Evolutionary conservation across 2,113 vertebrate species (phyloP), one percentile per base, ranked within the genome.

Genomic region (Odocoileus hemionus): DNA sequence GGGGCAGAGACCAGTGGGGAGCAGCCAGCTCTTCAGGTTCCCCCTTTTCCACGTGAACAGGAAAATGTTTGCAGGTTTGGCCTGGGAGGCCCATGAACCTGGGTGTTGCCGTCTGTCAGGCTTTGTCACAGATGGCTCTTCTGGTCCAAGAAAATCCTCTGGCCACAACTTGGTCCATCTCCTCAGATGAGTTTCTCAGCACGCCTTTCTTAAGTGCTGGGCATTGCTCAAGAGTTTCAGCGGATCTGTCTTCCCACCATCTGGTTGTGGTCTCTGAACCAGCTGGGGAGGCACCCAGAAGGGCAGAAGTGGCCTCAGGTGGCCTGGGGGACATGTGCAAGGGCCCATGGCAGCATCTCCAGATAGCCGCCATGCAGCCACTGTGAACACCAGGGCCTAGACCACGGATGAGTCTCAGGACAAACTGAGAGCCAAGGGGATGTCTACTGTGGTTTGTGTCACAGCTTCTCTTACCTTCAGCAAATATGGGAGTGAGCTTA

Each of bases 231-330:
- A 15, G 74, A 36, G 45, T 82, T 50, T 78, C 55, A 52, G 60
- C 15, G 50, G 47, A 86, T 86, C 67, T 82, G 19, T 92, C 83
- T 97, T 86, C 80, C 52, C 11, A 12, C 43, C 6, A 1, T 88
- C 57, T 89, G 74, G 52, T 64, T 93, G 50, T 87, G 86, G 43
- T 92, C 96, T 91, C 92, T 94, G 91, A 96, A 80, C 70, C 85
- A 13, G 3, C 45, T 90, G 86, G 36, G 87, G 79, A 87, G 33
- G 60, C 58, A 36, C 13, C 67, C 70, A 76, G 70, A 76, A 84
- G 33, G 64, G 79, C 15, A 67, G 67, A 89, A 80, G n/a, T 67
- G 21, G 67, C 39, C 82, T 78, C 1, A 1, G 5, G 25, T 85
- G 78, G 67, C 67, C 7, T 50, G 16, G 52, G 50, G 64, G 47